Base-by-base conservation (phyloP, 2,113 vertebrate species). In the Crotophaga sulcirostris region DNA sequence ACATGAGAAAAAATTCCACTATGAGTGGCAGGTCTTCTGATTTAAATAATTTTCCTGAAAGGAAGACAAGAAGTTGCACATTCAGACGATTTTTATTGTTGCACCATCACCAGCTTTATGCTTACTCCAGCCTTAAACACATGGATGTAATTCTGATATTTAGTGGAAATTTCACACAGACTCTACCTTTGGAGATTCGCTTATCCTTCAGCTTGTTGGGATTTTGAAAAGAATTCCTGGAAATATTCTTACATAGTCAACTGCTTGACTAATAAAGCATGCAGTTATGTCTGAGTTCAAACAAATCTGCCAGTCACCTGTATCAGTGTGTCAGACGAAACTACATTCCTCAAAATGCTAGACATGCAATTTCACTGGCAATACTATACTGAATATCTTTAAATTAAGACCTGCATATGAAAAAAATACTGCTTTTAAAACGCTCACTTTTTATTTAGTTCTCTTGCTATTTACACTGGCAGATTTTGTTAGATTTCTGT, bases 1-100 rank as follows among this genome's bases (percentile, higher is more conserved):
- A 98, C 98, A 98, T 98, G 87, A 98, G 96, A 89, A 98, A 97
- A 95, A 98, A 98, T 0, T 95, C 97, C 66, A 98, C 96, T 79
- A 98, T 68, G 10, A 97, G 62, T 52, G 95, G 91, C 54, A 98
- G 92, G 54, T 98, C 98, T 93, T 98, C 94, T 19, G 98, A 96
- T 95, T 96, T 97, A 92, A 98, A 98, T 54, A 98, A 54, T 84
- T 98, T 98, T 92, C 98, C 98, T 98, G 78, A 45, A 97, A 97
- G 54, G 69, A 89, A 93, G 54, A 93, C 20, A 89, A 73, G n/a
- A 95, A 96, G 74, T 45, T 83, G 64, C 31, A 94, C 38, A 63
- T 87, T 67, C 36, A 90, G 76, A 17, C 81, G 21, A 70, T 52
- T 85, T 73, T 84, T 66, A 59, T 68, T 86, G 67, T 69, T 82